A percentile compares a stretch with the other conserved stretches of the same genome.
phyloP scores from a whole-genome alignment of 2,113 vertebrate species.

The Oreotragus oreotragus region DNA sequence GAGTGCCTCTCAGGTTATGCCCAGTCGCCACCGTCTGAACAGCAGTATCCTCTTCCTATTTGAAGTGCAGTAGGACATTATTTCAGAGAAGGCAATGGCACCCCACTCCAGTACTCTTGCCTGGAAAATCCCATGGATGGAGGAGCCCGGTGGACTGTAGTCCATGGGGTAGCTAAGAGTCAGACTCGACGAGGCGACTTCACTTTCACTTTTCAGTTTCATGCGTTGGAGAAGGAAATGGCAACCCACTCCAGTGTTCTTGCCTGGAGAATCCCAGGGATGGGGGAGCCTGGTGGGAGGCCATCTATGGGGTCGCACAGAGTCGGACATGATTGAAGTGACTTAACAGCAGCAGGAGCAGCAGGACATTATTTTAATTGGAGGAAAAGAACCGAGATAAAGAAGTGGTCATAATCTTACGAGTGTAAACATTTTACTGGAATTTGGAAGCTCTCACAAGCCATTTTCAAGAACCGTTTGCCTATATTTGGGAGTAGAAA shows the following conservation, averaged over 20 bases:
- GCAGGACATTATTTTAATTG: neutral
- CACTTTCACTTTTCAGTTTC: no score
- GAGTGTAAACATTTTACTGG: neutral
- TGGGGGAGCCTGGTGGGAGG: no score
- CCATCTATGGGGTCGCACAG: no score
- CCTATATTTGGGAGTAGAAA: neutral
- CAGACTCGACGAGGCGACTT: rapidly evolving
- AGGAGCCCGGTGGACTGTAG: no score
- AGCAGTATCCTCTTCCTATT: neutral
- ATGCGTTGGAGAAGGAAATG: no score
- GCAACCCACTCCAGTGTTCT: no score
- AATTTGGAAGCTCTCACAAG: neutral
- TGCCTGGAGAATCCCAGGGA: no score
- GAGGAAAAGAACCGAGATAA: neutral
- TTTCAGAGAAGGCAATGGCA: rapidly evolving
- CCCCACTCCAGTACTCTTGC: no score
- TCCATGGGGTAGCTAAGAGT: no score
- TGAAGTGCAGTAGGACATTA: neutral
- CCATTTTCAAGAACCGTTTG: neutral
- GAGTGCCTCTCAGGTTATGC: neutral
- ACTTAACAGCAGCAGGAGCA: neutral
- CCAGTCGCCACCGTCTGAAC: neutral
- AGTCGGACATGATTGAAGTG: rapidly evolving
- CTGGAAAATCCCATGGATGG: no score
- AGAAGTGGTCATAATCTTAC: neutral